Conservation (phyloP, 1,140 invertebrate species). For the Polypedilum vanderplanki region DNA sequence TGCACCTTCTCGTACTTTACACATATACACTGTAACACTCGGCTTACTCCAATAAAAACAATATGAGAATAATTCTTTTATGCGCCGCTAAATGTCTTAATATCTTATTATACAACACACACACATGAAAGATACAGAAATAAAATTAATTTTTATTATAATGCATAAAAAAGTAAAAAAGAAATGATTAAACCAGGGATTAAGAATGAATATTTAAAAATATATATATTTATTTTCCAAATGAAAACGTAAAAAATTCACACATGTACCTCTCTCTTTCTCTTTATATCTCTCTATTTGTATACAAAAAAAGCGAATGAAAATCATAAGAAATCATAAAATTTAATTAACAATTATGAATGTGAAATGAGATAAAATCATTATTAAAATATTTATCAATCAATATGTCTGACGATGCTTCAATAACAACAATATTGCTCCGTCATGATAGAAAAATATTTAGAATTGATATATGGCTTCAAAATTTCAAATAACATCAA, state of each 20-base stretch:
- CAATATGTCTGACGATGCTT: background rate
- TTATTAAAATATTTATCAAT: background rate
- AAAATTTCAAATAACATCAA: background rate
- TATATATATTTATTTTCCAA: background rate
- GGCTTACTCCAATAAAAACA: background rate
- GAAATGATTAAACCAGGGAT: slow-evolving; percentile 21
- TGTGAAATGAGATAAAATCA: background rate
- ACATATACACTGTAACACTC: background rate
- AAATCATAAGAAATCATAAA: background rate
- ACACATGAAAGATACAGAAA: background rate
- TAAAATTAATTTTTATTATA: background rate
- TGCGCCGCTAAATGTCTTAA: background rate
- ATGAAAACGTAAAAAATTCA: background rate
- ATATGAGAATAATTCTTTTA: background rate
- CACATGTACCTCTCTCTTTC: slow-evolving; percentile 28
- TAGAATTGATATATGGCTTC: slow-evolving; percentile 1
- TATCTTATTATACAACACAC: background rate
- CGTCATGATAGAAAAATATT: background rate
- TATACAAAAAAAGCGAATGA: background rate
- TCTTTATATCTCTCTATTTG: slow-evolving; percentile 11
- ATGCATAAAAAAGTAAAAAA: slow-evolving; percentile 19
- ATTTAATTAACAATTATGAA: background rate
- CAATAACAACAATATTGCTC: background rate
- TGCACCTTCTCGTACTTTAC: background rate
- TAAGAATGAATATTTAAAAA: background rate